Evolutionary conservation across 1,140 invertebrate genomes (phyloP).

Genomic region (Araneus ventricosus): DNA sequence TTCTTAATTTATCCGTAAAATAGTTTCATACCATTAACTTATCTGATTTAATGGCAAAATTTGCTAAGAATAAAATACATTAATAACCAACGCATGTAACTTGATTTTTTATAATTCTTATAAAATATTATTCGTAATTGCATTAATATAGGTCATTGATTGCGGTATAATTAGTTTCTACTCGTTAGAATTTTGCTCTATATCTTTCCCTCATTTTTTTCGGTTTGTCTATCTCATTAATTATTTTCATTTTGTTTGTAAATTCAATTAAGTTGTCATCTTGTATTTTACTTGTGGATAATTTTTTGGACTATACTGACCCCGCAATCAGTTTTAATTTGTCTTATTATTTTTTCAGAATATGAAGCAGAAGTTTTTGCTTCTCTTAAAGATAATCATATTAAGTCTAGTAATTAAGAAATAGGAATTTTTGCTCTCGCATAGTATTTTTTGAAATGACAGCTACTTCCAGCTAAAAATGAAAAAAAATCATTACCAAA

Average conservation of each 20-base stretch:
- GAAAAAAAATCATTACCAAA: too few relatives aligned
- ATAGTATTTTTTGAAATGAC: not conserved
- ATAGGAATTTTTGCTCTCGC: not conserved
- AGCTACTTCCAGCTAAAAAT: not conserved
- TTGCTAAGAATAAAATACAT: too few relatives aligned
- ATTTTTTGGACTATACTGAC: not conserved
- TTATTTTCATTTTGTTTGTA: not conserved
- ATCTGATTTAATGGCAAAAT: too few relatives aligned
- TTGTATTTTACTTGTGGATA: not conserved
- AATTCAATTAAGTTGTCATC: constrained; percentile 9
- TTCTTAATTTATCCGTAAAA: too few relatives aligned
- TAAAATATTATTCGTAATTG: too few relatives aligned
- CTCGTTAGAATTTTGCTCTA: not conserved
- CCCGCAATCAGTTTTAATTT: not conserved
- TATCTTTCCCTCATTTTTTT: not conserved
- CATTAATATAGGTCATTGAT: too few relatives aligned
- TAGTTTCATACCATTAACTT: too few relatives aligned
- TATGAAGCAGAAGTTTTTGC: not conserved
- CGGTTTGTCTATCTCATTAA: not conserved
- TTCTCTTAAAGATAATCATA: not conserved
- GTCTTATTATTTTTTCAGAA: not conserved
- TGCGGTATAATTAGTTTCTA: too few relatives aligned
- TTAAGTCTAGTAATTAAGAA: constrained; percentile 23
- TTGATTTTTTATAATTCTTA: too few relatives aligned
- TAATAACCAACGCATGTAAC: too few relatives aligned